A percentile compares a stretch with the other conserved stretches of the same genome.
Evolutionary conservation across 23 tunicate genomes (phyloP).

Genomic region (Styela clava): DNA sequence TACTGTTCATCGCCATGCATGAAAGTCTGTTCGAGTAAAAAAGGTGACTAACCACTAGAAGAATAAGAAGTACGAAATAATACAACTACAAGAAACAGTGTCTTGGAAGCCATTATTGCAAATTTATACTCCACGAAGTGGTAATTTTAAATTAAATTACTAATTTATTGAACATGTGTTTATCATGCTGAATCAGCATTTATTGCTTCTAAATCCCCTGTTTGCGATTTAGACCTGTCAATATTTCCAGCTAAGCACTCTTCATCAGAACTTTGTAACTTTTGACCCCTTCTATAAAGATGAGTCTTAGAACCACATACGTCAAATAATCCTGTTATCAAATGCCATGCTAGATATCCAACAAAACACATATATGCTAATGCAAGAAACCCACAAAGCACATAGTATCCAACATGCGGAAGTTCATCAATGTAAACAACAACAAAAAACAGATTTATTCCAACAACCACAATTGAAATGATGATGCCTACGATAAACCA

Average conservation of each 20-base stretch:
- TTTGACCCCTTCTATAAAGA: neutral
- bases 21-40: too few relatives aligned
- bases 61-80: too few relatives aligned
- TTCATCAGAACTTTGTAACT: neutral
- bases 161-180: too few relatives aligned
- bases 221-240: neutral
- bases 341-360: conserved; percentile 9
- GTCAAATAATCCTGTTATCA: neutral
- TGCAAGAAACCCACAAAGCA: conserved; percentile 5
- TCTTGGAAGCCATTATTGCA: too few relatives aligned
- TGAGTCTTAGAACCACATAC: neutral
- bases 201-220: neutral
- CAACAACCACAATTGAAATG: conserved; percentile 51
- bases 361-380: conserved; percentile 20
- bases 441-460: conserved; percentile 75
- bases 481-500: conserved; percentile 61
- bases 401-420: conserved; percentile 17
- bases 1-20: too few relatives aligned
- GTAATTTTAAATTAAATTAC: too few relatives aligned
- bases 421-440: conserved; percentile 43
- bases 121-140: too few relatives aligned
- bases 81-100: too few relatives aligned
- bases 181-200: neutral
- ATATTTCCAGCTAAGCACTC: neutral
- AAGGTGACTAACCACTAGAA: too few relatives aligned